These are phyloP conservation scores for Biston stratarius DNA, from an alignment of 2,888 invertebrate genomes.

Conservation along the genomic window DNA sequence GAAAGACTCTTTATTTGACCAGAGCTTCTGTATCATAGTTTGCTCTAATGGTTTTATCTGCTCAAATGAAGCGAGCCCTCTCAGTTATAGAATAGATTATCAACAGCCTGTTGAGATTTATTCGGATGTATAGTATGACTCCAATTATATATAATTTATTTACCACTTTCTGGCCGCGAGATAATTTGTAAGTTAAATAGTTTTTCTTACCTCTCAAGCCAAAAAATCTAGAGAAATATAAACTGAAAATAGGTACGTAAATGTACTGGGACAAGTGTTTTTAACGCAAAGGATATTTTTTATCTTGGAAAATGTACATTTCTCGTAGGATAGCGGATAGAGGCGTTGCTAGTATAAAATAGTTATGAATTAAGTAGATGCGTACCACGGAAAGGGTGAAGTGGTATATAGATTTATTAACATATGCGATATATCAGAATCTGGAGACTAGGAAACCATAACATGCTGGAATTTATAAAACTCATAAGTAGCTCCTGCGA, in stretches of 20 bases:
- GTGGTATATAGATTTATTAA: neutral
- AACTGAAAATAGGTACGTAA: too few relatives aligned
- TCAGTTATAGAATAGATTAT: constrained; percentile 14
- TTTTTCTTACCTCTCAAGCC: neutral
- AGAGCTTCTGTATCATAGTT: constrained; percentile 33
- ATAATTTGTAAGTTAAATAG: neutral
- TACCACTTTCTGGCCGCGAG: constrained; percentile 5
- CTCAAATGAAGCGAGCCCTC: constrained; percentile 37
- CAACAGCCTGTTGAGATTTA: constrained; percentile 32
- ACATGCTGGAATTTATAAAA: neutral
- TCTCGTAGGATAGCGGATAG: neutral
- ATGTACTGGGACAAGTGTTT: too few relatives aligned
- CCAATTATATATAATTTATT: constrained; percentile 38
- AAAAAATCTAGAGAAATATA: too few relatives aligned
- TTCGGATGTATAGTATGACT: constrained; percentile 33
- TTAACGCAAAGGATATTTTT: neutral
- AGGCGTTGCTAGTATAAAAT: neutral
- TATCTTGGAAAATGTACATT: neutral
- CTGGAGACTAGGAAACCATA: neutral
- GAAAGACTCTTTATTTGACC: constrained; percentile 13
- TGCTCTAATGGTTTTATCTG: constrained; percentile 41
- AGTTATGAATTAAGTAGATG: neutral
- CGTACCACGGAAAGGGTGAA: too few relatives aligned
- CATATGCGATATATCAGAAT: neutral
- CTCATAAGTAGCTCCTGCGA: too few relatives aligned